Conservation (phyloP, 2,113 vertebrate species). For the Tychaedon coryphoeus region DNA sequence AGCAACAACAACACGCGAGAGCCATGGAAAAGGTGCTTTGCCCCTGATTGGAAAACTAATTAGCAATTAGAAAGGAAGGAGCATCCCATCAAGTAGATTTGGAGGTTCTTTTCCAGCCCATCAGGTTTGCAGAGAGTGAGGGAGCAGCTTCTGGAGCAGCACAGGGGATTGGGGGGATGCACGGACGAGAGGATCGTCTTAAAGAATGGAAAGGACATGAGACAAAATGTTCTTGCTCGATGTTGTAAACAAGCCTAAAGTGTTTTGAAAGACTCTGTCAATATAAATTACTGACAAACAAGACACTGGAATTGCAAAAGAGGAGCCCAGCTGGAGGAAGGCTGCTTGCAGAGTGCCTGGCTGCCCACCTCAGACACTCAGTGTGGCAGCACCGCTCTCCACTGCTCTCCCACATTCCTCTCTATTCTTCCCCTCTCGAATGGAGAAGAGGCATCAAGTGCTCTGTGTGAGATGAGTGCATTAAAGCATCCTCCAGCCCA, state of each 20-base stretch:
- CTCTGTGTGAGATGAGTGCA: not conserved
- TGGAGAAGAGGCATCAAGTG: not conserved
- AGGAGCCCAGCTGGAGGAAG: constrained; percentile 37
- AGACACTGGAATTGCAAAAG: constrained; percentile 51
- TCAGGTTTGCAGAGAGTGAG: not conserved
- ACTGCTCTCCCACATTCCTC: not conserved
- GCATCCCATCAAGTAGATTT: not conserved
- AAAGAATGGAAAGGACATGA: constrained; percentile 55
- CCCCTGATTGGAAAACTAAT: not conserved
- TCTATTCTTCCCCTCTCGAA: not conserved
- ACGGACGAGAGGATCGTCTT: not conserved
- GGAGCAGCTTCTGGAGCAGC: not conserved
- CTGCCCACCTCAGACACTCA: constrained; percentile 9
- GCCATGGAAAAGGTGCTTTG: not conserved
- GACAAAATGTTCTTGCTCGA: constrained; percentile 68
- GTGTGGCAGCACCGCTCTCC: not conserved
- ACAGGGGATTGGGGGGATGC: not conserved
- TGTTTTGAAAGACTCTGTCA: constrained; percentile 69
- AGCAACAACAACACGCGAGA: fast-evolving
- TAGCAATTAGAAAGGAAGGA: not conserved
- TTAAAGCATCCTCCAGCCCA: not conserved
- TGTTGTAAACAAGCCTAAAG: constrained; percentile 70
- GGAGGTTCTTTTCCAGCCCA: not conserved
- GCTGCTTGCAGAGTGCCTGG: not conserved
- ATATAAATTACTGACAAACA: constrained; percentile 49